Evolutionary conservation across 2,888 invertebrate genomes (phyloP).

Genomic region (Oscheius sp.): DNA sequence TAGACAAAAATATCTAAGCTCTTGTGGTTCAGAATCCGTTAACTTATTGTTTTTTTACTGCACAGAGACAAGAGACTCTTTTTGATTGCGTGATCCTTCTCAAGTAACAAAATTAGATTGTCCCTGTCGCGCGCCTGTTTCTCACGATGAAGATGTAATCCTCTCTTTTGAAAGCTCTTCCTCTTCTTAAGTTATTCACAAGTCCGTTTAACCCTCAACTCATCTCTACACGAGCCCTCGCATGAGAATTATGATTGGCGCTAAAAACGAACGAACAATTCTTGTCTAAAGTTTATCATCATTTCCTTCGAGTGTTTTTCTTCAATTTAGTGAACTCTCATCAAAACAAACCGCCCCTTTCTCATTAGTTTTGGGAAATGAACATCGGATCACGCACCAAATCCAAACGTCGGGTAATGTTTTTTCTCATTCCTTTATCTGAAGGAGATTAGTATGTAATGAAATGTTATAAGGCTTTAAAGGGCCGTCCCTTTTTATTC

Average conservation of each 20-base stretch:
- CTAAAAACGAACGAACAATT: background rate
- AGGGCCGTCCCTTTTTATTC: background rate
- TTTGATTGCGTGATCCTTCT: constrained; percentile 26
- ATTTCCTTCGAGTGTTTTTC: background rate
- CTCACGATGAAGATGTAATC: constrained; percentile 28
- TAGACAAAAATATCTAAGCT: no score
- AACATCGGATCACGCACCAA: constrained; percentile 12
- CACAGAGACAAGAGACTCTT: background rate
- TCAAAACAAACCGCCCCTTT: background rate
- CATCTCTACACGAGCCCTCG: no score
- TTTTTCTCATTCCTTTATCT: background rate
- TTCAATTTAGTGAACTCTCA: background rate
- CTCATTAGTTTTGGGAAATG: constrained; percentile 10
- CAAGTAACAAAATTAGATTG: constrained; percentile 31
- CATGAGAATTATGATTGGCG: no score
- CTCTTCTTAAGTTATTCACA: background rate
- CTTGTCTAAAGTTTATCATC: background rate
- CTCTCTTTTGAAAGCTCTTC: background rate
- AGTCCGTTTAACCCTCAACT: background rate
- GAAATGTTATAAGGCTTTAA: background rate
- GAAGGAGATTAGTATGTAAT: background rate
- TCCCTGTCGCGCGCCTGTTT: constrained; percentile 11
- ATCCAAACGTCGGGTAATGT: constrained; percentile 22
- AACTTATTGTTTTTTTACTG: background rate
- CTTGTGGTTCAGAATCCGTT: no score